Evolutionary conservation across 1,140 invertebrate species (phyloP).

Genomic region (Panulirus ornatus): DNA sequence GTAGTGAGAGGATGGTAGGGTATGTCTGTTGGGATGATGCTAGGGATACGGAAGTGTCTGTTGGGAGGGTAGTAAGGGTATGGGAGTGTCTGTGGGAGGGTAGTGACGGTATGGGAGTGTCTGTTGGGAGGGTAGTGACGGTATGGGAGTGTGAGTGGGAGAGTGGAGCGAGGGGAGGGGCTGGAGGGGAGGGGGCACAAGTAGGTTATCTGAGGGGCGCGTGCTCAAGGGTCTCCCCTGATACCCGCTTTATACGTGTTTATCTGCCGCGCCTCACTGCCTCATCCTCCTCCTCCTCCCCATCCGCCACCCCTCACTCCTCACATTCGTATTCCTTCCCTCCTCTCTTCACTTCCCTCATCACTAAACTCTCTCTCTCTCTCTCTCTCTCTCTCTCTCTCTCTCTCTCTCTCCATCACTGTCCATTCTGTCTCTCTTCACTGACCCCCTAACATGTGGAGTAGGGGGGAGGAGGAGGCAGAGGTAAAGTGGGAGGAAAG

Average conservation of each 20-base stretch:
- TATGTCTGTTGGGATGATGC: no score
- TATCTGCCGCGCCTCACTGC: not conserved
- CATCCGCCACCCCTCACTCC: not conserved
- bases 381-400: not conserved
- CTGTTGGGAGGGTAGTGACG: not conserved
- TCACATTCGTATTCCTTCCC: not conserved
- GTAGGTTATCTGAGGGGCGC: not conserved
- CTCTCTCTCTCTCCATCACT: not conserved
- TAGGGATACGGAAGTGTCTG: no score
- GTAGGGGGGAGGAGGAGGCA: no score
- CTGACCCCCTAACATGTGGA: no score
- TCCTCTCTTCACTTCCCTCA: not conserved
- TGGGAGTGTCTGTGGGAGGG: slow-evolving; percentile 17
- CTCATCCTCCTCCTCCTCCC: not conserved
- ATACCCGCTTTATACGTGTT: not conserved
- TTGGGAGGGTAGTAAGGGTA: no score
- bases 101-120: not conserved
- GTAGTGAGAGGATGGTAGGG: no score
- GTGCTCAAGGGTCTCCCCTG: slow-evolving; percentile 29
- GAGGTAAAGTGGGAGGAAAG: not conserved
- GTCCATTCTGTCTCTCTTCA: no score
- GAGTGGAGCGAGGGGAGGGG: not conserved
- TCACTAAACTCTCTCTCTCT: not conserved
- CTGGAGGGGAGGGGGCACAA: not conserved
- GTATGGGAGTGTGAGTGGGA: slow-evolving; percentile 14